Conservation (phyloP, 2,888 invertebrate genomes). For the Phengaris arion region DNA sequence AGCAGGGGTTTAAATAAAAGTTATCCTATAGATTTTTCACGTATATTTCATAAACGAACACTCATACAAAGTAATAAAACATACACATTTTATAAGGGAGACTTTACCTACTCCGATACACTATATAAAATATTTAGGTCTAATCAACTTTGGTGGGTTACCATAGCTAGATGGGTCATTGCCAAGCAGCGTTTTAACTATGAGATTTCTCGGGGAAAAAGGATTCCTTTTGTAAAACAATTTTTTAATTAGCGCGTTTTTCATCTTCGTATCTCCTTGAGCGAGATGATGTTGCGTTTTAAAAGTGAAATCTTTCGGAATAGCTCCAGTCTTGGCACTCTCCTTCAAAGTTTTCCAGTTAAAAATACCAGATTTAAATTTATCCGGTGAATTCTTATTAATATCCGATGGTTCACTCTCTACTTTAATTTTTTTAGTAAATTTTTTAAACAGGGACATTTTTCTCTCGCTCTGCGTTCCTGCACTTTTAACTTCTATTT, state of each 20-base stretch:
- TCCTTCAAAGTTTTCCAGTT: slow-evolving; percentile 56
- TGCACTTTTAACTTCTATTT: slow-evolving; percentile 69
- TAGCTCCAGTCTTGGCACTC: slow-evolving; percentile 45
- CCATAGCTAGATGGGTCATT: slow-evolving; percentile 61
- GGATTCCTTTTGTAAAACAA: slow-evolving; percentile 66
- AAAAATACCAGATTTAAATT: slow-evolving; percentile 43
- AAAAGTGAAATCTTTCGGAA: slow-evolving; percentile 49
- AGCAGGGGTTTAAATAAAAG: not conserved
- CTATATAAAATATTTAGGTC: slow-evolving; percentile 58
- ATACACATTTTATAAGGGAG: not conserved
- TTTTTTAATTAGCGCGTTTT: slow-evolving; percentile 61
- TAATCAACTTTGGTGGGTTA: slow-evolving; percentile 50
- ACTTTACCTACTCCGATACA: slow-evolving; percentile 26
- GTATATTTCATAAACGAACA: not conserved
- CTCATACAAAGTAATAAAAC: slow-evolving; percentile 1
- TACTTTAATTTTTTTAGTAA: slow-evolving; percentile 51
- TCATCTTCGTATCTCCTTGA: slow-evolving; percentile 57
- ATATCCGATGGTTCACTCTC: slow-evolving; percentile 28
- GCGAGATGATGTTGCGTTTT: slow-evolving; percentile 56
- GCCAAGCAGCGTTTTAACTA: slow-evolving; percentile 61
- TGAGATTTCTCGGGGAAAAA: slow-evolving; percentile 62
- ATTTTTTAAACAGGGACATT: slow-evolving; percentile 56
- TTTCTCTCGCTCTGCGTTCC: slow-evolving; percentile 67
- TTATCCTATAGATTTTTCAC: not conserved
- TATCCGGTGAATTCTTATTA: slow-evolving; percentile 30